A percentile compares a stretch with the other conserved stretches of the same genome.
Evolutionary conservation across 2,113 vertebrate species (phyloP).

Genomic region (Callipepla californica): DNA sequence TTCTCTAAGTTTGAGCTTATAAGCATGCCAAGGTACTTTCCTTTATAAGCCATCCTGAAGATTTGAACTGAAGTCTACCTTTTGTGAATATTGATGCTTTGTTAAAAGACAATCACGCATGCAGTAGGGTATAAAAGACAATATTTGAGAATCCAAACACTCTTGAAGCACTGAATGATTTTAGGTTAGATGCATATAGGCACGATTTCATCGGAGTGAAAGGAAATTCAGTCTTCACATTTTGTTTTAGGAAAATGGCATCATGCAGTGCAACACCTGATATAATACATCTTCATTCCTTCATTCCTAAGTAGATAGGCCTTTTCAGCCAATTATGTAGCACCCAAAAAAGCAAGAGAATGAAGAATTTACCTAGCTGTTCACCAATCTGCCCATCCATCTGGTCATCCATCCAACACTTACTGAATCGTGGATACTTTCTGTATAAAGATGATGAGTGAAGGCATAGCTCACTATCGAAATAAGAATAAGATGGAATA

Average conservation of each 20-base stretch:
- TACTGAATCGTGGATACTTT: slow-evolving; percentile 24
- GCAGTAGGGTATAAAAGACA: neutral
- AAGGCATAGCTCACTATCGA: slow-evolving; percentile 38
- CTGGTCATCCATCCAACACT: slow-evolving; percentile 49
- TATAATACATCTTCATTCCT: neutral
- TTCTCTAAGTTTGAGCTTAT: slow-evolving; percentile 77
- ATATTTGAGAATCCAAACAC: neutral
- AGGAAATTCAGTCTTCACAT: neutral
- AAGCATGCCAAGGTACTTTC: slow-evolving; percentile 79
- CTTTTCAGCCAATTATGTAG: neutral
- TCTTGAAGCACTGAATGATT: neutral
- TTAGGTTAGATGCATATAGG: neutral
- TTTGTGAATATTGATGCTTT: slow-evolving; percentile 64
- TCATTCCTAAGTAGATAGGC: neutral
- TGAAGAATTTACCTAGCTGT: neutral
- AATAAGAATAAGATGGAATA: neutral
- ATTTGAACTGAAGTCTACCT: slow-evolving; percentile 73
- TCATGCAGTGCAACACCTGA: neutral
- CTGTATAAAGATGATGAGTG: slow-evolving; percentile 20
- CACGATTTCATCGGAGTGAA: neutral
- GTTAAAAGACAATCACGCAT: slow-evolving; percentile 59
- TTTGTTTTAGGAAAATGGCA: neutral
- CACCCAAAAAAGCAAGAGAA: neutral
- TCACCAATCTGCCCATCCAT: slow-evolving; percentile 16
- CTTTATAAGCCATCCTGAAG: slow-evolving; percentile 74